Evolutionary conservation across 2,888 invertebrate genomes (phyloP).

Genomic region (Itoplectis maculator): DNA sequence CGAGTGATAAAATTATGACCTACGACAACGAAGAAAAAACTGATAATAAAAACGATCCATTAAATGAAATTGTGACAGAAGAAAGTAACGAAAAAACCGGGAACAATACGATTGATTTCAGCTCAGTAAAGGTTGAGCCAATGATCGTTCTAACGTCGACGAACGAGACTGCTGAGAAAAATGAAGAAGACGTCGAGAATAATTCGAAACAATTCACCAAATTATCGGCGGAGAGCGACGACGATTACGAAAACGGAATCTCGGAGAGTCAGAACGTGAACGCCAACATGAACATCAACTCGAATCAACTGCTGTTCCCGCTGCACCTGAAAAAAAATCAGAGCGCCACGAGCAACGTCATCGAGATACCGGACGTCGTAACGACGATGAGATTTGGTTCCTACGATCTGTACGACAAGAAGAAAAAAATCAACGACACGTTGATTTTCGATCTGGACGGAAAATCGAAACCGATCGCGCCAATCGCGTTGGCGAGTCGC

Average conservation of each 20-base stretch:
- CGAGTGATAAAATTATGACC: neutral
- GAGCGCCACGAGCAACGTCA: neutral
- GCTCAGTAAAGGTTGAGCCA: neutral
- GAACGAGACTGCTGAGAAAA: neutral
- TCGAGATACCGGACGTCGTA: neutral
- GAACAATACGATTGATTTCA: neutral
- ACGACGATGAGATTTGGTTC: constrained; percentile 43
- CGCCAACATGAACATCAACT: constrained; percentile 3
- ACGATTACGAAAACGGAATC: neutral
- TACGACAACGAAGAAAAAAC: neutral
- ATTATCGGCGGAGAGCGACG: neutral
- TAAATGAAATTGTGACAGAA: neutral
- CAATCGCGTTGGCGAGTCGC: neutral
- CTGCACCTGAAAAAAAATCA: neutral
- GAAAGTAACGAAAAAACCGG: no score
- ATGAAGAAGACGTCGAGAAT: neutral
- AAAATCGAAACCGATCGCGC: neutral
- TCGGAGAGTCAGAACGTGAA: neutral
- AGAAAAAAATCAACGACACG: neutral
- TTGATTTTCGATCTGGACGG: neutral
- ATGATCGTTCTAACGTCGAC: neutral
- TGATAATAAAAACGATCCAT: neutral
- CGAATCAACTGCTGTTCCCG: neutral
- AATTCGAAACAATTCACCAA: neutral
- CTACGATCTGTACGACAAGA: constrained; percentile 7